Evolutionary conservation across 2,888 invertebrate species (phyloP).

Genomic region (Xestia ashworthii): DNA sequence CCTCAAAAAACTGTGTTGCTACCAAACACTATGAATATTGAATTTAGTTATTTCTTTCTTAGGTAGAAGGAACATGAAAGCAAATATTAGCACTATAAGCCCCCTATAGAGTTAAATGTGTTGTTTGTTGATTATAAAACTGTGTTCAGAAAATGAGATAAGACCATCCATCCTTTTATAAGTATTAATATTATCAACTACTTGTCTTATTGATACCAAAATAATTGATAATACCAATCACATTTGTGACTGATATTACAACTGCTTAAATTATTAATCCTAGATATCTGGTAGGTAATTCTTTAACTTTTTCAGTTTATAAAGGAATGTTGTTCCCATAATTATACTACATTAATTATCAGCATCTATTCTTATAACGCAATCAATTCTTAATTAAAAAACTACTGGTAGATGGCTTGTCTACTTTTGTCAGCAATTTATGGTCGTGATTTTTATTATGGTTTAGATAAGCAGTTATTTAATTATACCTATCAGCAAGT

Average conservation of each 20-base stretch:
- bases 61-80: neutral
- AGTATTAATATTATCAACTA: constrained; percentile 1
- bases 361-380: neutral
- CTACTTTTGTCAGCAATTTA: constrained; percentile 23
- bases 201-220: constrained; percentile 34
- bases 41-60: neutral
- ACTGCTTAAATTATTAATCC: neutral
- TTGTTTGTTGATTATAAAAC: constrained; percentile 5
- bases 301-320: neutral
- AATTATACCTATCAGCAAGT: constrained; percentile 14
- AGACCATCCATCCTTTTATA: neutral
- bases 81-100: neutral
- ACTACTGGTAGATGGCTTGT: constrained; percentile 9
- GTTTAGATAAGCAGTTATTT: constrained; percentile 25
- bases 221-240: constrained; percentile 26
- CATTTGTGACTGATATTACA: constrained; percentile 6
- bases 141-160: constrained; percentile 3
- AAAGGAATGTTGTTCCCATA: neutral
- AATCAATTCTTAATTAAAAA: neutral
- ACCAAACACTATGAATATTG: neutral
- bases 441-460: constrained; percentile 17
- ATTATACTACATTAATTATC: neutral
- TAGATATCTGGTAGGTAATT: constrained; percentile 12
- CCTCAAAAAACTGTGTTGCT: neutral
- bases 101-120: neutral